Base-by-base conservation (phyloP, 2,113 vertebrate species). In the Dromas ardeola region DNA sequence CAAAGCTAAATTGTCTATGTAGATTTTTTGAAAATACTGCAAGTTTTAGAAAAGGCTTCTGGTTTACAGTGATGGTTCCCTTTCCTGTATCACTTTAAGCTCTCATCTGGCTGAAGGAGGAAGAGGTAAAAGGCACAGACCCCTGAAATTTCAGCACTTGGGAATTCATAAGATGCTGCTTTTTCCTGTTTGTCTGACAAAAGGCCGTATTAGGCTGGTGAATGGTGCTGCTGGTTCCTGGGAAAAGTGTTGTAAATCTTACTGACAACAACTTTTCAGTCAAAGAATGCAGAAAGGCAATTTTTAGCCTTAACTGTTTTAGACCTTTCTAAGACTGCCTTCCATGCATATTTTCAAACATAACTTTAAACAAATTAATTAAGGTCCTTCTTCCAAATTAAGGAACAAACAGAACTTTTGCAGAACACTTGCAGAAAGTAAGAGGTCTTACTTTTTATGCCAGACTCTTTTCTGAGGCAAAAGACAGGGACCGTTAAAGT, bases 401-500 rank as follows among this genome's bases (percentile, higher is more conserved):
- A 77, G 38, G 3, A 16, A 2, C 0, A 81, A 89, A 11, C 2
- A 34, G 34, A 63, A 61, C 29, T 63, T 80, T 50, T 93, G 5
- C 47, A 36, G 18, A 84, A 72, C 25, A 14, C 29, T 50, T 32
- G 15, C 17, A 65, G 23, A 42, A 91, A 23, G 5, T 81, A 36
- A 38, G 9, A 86, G 15, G 36, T 95, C 52, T 83, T 67, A 87
- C 66, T 76, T 89, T 93, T 92, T 76, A 42, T 82, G 25, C 40
- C 27, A 81, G 69, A 20, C 18, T 65, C 2, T 82, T 87, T 96
- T 82, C 27, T 88, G 79, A 92, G 34, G 40, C 36, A 80, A 94
- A 96, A 96, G n/a, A 34, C 76, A 47, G 50, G 53, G 23, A 53
- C 47, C 11, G 72, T 88, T 97, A 95, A 95, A 90, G 88, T 26